Evolutionary conservation across 2,113 vertebrate genomes (phyloP).

Genomic region (Malaclemys terrapin): DNA sequence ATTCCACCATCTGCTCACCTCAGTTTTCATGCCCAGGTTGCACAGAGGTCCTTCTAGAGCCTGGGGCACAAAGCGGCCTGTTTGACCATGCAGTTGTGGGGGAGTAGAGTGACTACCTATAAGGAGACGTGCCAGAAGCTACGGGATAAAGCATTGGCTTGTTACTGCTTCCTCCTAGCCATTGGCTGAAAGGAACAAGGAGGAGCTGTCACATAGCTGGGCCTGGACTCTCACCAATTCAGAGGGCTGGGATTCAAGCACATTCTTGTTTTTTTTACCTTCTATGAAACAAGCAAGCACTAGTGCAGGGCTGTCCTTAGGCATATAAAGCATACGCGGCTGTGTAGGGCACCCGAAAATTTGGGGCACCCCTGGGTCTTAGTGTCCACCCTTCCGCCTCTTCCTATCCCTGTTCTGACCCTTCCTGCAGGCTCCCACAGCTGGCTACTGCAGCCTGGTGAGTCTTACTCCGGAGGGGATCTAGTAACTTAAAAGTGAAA

Average conservation of each 20-base stretch:
- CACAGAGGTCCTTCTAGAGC: accelerated
- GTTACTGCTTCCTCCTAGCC: neutral
- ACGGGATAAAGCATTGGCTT: accelerated
- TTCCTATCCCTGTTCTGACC: no score
- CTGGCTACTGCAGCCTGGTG: no score
- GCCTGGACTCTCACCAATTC: neutral
- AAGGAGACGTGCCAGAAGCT: accelerated
- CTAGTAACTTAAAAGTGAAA: no score
- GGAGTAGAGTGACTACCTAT: accelerated
- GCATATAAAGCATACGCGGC: no score
- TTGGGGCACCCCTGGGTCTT: no score
- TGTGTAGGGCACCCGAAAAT: no score
- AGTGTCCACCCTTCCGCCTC: no score
- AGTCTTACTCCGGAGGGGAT: no score
- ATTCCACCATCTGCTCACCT: neutral
- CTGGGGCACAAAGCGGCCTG: accelerated
- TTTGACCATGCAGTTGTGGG: accelerated
- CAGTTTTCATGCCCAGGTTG: neutral
- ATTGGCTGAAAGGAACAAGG: accelerated
- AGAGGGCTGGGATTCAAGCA: neutral
- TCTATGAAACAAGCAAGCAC: neutral
- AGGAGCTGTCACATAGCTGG: accelerated
- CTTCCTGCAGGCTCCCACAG: no score
- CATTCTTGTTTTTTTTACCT: accelerated
- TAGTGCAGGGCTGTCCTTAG: no score